phyloP scores from a whole-genome alignment of 2,888 invertebrate species.

The Julus scanicus region DNA sequence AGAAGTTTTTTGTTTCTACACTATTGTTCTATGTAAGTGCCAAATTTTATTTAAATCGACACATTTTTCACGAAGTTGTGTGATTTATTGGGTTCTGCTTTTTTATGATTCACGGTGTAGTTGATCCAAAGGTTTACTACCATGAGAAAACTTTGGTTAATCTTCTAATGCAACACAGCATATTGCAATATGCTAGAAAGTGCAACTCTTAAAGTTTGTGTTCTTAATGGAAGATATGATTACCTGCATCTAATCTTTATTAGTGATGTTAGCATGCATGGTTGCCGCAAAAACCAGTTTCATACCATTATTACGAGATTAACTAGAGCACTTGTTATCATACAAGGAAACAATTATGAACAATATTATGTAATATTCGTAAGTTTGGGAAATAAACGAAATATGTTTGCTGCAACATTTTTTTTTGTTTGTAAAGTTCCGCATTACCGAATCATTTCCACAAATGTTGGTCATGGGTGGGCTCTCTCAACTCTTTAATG shows the following conservation, averaged over 20 bases:
- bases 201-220: too few relatives aligned
- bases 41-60: too few relatives aligned
- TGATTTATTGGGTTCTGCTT: too few relatives aligned
- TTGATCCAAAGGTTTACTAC: too few relatives aligned
- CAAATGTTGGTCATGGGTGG: conserved; percentile 24
- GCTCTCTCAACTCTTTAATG: conserved; percentile 29
- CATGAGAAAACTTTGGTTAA: too few relatives aligned
- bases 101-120: too few relatives aligned
- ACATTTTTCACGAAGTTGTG: too few relatives aligned
- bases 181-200: too few relatives aligned
- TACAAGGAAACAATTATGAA: background rate
- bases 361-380: background rate
- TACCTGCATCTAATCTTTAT: background rate
- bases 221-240: background rate
- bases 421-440: background rate
- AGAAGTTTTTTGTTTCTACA: too few relatives aligned
- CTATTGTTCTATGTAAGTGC: too few relatives aligned
- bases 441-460: background rate
- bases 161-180: too few relatives aligned
- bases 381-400: background rate
- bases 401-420: background rate
- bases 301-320: background rate
- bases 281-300: background rate
- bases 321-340: background rate
- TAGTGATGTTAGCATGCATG: background rate